These are phyloP conservation scores for Griposia aprilina DNA, from an alignment of 2,888 invertebrate species.

Conservation along the genomic window DNA sequence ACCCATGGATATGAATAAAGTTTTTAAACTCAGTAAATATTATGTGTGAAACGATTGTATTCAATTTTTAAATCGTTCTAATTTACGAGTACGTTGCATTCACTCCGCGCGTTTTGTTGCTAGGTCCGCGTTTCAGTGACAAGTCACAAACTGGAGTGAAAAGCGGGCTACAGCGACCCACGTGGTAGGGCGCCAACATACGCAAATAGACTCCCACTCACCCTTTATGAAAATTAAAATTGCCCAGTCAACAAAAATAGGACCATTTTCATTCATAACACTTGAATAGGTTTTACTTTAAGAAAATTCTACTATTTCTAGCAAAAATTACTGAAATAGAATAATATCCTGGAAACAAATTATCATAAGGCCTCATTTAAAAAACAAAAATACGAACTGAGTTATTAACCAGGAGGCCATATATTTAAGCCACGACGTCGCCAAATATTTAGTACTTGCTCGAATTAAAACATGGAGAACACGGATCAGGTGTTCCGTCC, in stretches of 20 bases:
- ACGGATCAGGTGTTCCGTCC: constrained; percentile 51
- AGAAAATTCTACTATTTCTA: constrained; percentile 9
- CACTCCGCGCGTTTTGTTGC: not conserved
- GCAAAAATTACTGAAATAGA: not conserved
- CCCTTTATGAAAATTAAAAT: constrained; percentile 14
- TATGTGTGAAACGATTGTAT: not conserved
- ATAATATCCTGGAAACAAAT: not conserved
- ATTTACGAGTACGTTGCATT: no score
- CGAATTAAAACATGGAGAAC: constrained; percentile 51
- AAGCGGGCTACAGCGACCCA: constrained; percentile 7
- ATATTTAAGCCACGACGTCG: constrained; percentile 48
- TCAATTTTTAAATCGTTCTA: not conserved
- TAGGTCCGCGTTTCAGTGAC: constrained; percentile 7
- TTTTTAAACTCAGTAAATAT: not conserved
- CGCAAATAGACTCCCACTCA: constrained; percentile 19
- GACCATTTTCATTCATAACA: constrained; percentile 8
- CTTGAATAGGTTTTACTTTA: not conserved
- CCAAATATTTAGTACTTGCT: constrained; percentile 55
- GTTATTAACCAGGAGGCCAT: constrained; percentile 46
- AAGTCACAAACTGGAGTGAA: constrained; percentile 11
- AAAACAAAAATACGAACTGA: constrained; percentile 37
- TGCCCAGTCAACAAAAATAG: not conserved
- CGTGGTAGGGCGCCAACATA: constrained; percentile 12
- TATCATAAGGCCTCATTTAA: constrained; percentile 18
- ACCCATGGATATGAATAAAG: not conserved